Base-by-base conservation (phyloP, 2,113 vertebrate genomes). In the Saguinus imperator region DNA sequence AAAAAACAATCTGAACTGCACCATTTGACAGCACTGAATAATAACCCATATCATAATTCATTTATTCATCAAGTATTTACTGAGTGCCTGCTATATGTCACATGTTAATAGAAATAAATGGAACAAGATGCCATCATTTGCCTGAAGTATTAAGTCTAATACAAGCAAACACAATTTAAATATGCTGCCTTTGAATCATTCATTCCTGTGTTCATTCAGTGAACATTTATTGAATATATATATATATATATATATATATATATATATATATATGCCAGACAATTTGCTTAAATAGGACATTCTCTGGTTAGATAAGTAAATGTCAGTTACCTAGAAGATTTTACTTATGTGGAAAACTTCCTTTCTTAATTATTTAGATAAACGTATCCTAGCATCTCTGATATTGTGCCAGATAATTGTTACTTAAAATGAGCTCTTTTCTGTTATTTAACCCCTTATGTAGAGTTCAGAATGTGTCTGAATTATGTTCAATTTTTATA, bases 401-500 rank as follows among this genome's bases (percentile, higher is more conserved):
- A 86, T 83, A 73, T 23, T 35, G 43, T 52, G 37, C 52, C 80
- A 87, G 37, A 87, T 83, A 55, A 79, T 83, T 94, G 0, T 94
- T 72, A 68, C 55, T 93, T 88, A 55, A 90, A 91, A 75, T 75
- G 55, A 94, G 13, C 9, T 85, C 29, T 95, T 91, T 93, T 76
- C 79, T 79, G 45, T 90, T 89, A 89, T 80, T 94, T 94, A 95
- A 37, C 27, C n/a, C 66, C 72, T 83, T 96, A 35, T 29, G 10
- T 45, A 94, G 48, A 95, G 29, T 89, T 94, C 77, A 80, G 27
- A 94, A 64, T 94, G 23, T 40, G 40, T 68, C 21, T 97, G 70
- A 95, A 77, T 94, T 97, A 61, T 73, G 55, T 73, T 93, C 70
- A 94, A 16, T 52, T 61, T 43, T 95, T 79, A 81, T 50, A n/a